These are phyloP conservation scores for Euproctis similis DNA, from an alignment of 2,888 invertebrate genomes.

Conservation along the genomic window DNA sequence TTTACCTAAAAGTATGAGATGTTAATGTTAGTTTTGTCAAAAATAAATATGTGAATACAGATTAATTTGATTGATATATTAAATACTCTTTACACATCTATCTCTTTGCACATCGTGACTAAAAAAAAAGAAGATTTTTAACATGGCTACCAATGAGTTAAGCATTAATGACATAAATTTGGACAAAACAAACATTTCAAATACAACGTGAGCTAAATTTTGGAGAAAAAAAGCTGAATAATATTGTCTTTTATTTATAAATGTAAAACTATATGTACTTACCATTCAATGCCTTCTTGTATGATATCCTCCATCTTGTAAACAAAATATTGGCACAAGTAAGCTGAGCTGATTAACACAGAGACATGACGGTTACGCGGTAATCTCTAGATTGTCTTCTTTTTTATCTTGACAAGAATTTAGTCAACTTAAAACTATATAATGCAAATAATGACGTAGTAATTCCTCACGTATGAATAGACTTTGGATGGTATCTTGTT, in stretches of 20 bases:
- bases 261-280: conserved; percentile 11
- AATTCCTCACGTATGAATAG: conserved; percentile 5
- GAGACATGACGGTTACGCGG: conserved; percentile 11
- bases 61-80: too few relatives aligned
- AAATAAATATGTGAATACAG: too few relatives aligned
- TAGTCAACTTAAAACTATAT: conserved; percentile 10
- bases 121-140: too few relatives aligned
- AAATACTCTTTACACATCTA: too few relatives aligned
- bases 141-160: too few relatives aligned
- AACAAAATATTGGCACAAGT: conserved; percentile 11
- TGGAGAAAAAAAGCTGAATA: not conserved
- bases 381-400: conserved; percentile 20
- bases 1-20: too few relatives aligned
- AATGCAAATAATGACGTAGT: conserved; percentile 6
- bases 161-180: too few relatives aligned
- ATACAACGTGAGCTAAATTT: not conserved
- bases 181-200: too few relatives aligned
- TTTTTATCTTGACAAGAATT: conserved; percentile 25
- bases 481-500: too few relatives aligned
- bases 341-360: conserved; percentile 16
- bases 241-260: too few relatives aligned
- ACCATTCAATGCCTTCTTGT: conserved; percentile 43
- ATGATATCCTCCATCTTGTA: conserved; percentile 43
- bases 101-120: too few relatives aligned
- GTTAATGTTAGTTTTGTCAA: too few relatives aligned